Evolutionary conservation across 2,888 invertebrate genomes (phyloP), one percentile per base, ranked within the genome.

Genomic region (Trichogramma dendrolimi): DNA sequence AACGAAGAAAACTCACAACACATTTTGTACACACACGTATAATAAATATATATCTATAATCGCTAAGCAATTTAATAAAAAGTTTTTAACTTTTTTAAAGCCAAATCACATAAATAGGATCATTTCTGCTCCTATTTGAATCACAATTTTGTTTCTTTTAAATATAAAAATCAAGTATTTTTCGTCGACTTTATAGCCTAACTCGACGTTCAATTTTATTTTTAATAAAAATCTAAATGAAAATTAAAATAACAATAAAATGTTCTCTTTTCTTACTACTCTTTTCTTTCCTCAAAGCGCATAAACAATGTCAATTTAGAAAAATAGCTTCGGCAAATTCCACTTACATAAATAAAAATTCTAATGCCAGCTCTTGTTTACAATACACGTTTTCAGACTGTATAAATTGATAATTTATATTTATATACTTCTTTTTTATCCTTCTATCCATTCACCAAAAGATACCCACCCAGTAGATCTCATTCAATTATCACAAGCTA

Each of bases 351-450:
- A 27, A 27, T 27, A 27, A 27, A 27, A 27, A 27, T 27, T 27
- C 27, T 27, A 27, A 27, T 27, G 10, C 46, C 55, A 55, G 55
- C 50, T 63, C 59, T 57, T 63, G 61, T 64, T 55, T 47, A 61
- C 58, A 71, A 72, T 48, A 48, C 48, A 48, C 49, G 49, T 11
- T 49, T 11, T 27, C 6, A 5, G 49, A 49, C 49, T 49, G 7
- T 27, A 52, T 55, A 27, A 27, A 27, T 27, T 27, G 27, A 27
- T 27, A 27, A 27, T 27, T 27, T 2, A 27, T 27, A 27, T 27
- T 27, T 27, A 27, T 27, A 27, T 27, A 27, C 27, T 27, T 27
- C 27, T 27, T 27, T 27, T 27, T 27, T 27, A 27, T 27, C 27
- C 27, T 27, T 27, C 27, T 27, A 27, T 27, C 27, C 27, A 27